These are phyloP conservation scores for Cyclopterus lumpus DNA, from an alignment of 2,797 vertebrate genomes.

Conservation along the genomic window DNA sequence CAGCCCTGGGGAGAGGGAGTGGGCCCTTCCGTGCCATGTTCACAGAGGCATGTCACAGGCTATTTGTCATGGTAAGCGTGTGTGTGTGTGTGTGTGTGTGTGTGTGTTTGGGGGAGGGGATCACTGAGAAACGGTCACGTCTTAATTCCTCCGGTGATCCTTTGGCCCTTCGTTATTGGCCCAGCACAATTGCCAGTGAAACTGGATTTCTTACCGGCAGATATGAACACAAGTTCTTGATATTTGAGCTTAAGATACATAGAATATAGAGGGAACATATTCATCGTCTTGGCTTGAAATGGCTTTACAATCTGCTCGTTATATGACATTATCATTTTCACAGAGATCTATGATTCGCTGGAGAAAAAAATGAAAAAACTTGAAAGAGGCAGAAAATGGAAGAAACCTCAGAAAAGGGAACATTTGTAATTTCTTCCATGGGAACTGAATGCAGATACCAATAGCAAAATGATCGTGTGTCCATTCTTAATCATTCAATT, in stretches of 20 bases:
- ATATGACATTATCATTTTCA: neutral
- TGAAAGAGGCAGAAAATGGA: neutral
- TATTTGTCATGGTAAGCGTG: slow-evolving; percentile 79
- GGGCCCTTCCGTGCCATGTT: slow-evolving; percentile 81
- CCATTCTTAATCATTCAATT: too few relatives aligned
- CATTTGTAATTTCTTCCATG: neutral
- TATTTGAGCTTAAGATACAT: neutral
- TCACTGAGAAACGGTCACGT: slow-evolving; percentile 66
- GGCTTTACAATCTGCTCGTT: neutral
- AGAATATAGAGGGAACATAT: neutral
- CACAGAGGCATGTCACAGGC: slow-evolving; percentile 80
- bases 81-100: slow-evolving; percentile 45
- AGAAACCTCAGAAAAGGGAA: neutral
- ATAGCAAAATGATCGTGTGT: neutral
- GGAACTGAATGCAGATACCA: neutral
- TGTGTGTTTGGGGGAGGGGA: slow-evolving; percentile 57
- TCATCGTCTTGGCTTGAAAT: neutral
- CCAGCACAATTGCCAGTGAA: neutral
- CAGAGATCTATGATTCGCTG: neutral
- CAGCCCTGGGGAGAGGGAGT: slow-evolving; percentile 64
- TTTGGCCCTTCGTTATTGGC: slow-evolving; percentile 20
- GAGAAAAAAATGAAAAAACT: neutral
- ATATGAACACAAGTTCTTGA: neutral
- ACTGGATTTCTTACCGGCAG: neutral
- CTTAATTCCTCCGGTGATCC: slow-evolving; percentile 58